Evolutionary conservation across 2,888 invertebrate species (phyloP), one percentile per base, ranked within the genome.

Genomic region (Clostera curtula): DNA sequence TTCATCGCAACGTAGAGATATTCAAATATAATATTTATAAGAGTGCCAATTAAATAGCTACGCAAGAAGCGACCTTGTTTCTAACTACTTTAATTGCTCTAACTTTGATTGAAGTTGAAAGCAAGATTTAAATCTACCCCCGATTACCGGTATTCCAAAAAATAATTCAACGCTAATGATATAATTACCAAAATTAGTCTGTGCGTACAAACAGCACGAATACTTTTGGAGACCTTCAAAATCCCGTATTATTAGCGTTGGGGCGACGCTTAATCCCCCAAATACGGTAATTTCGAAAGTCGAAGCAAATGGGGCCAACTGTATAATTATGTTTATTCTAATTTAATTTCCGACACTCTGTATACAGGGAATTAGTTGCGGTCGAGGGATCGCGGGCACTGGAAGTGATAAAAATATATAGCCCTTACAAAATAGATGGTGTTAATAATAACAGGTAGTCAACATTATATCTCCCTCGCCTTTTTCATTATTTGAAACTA

Each of bases 261-360:
- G 54, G 54, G 39, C 40, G 56, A 48, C 46, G 36, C 56, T 56
- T 67, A 64, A 71, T 67, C 58, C 56, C 40, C 44, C 50, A 50
- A 59, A 68, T 63, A 60, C 61, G 57, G 56, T 56, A 57, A 69
- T 70, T 69, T 63, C 59, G 61, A 44, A 63, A 67, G 62, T 66
- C 54, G 58, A 63, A 64, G 48, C 56, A 49, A 67, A 68, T 62
- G 59, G 54, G 63, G 64, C 56, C 57, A 53, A 64, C 63, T 65
- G 65, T 61, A 71, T 71, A 67, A 74, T 73, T 73, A 70, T 70
- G 65, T 70, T 74, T 73, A 73, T 73, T 70, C 55, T 65, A 70
- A 74, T 72, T 74, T 71, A 67, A 73, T 68, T 69, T 62, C 56
- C 61, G 44, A 57, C 63, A 65, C 61, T 57, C 48, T 49, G 53